Evolutionary conservation across 2,113 vertebrate genomes (phyloP).

Genomic region (Malurus cyaneus): DNA sequence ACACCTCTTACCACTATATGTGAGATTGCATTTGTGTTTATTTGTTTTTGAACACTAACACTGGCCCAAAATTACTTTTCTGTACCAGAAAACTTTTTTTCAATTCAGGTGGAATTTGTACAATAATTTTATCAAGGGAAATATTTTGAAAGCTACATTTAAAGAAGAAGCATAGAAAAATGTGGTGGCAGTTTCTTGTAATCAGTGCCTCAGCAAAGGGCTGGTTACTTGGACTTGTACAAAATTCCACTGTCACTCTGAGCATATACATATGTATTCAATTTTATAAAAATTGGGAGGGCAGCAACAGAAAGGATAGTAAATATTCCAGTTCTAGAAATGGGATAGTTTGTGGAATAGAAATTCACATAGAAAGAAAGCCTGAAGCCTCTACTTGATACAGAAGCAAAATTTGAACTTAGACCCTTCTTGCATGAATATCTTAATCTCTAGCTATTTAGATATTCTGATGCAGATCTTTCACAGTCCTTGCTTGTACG

Average conservation of each 20-base stretch:
- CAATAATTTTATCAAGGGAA: neutral
- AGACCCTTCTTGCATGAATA: neutral
- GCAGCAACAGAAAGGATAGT: neutral
- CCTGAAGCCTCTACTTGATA: neutral
- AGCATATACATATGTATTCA: neutral
- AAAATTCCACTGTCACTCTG: neutral
- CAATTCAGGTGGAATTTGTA: neutral
- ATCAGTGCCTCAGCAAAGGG: neutral
- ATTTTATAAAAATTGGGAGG: neutral
- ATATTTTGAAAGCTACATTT: neutral
- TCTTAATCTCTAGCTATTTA: neutral
- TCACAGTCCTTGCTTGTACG: neutral
- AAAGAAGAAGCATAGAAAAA: neutral
- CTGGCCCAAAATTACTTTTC: neutral
- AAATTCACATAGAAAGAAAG: neutral
- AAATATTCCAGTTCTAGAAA: neutral
- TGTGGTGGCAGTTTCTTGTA: neutral
- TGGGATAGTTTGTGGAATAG: neutral
- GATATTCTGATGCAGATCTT: neutral
- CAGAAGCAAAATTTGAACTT: neutral
- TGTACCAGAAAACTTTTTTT: neutral
- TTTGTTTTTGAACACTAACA: neutral
- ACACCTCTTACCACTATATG: neutral
- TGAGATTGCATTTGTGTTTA: neutral
- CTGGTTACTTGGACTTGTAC: neutral